Evolutionary conservation across 2,888 invertebrate genomes (phyloP).

Genomic region (Adelognathus sp.): DNA sequence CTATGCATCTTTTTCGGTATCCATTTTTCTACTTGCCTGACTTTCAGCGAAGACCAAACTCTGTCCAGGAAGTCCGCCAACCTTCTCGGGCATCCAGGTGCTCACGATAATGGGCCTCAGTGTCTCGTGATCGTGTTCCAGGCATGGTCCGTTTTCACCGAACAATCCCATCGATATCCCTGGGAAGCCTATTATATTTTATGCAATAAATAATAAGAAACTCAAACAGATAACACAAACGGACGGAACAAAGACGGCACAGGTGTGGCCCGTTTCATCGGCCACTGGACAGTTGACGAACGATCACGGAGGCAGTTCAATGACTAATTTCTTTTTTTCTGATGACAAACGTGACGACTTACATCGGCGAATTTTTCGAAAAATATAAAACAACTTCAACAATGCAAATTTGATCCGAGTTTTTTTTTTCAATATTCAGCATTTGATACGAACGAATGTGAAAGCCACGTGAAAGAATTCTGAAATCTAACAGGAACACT

Average conservation of each 20-base stretch:
- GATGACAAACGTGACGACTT: no score
- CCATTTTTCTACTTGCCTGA: slow-evolving; percentile 85
- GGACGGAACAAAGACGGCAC: slow-evolving; percentile 75
- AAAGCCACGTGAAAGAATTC: no score
- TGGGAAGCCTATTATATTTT: slow-evolving; percentile 82
- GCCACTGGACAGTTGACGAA: background rate
- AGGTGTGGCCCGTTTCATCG: slow-evolving; percentile 23
- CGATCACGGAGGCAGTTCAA: background rate
- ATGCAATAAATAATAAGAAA: slow-evolving; percentile 63
- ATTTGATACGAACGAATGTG: no score
- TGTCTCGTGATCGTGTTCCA: slow-evolving; percentile 93
- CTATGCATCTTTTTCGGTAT: no score
- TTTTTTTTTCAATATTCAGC: no score
- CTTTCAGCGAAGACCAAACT: slow-evolving; percentile 95
- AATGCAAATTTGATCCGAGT: no score
- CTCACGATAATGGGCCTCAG: slow-evolving; percentile 93
- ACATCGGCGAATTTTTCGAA: no score
- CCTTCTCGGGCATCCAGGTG: slow-evolving; percentile 94
- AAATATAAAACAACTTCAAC: no score
- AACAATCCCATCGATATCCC: slow-evolving; percentile 83
- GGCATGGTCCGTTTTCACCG: slow-evolving; percentile 85
- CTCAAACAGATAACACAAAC: slow-evolving; percentile 72
- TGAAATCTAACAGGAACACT: background rate
- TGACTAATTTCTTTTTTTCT: no score
- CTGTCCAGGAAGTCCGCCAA: slow-evolving; percentile 91